Conservation (phyloP, 92 coral and sea anemone genomes). For the Phenganax subtilis region DNA sequence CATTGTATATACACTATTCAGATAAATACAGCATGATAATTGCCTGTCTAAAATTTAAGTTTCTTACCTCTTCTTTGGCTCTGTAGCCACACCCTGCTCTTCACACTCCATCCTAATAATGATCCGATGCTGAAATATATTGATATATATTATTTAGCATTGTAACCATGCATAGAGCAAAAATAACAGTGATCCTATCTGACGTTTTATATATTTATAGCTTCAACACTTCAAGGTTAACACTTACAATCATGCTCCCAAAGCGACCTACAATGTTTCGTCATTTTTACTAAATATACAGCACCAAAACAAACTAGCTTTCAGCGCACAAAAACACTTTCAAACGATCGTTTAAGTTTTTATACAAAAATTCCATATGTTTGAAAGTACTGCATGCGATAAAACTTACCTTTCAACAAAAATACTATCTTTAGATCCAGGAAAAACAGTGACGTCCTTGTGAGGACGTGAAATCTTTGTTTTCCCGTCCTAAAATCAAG, state of each 20-base stretch:
- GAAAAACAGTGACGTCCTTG: too few relatives aligned
- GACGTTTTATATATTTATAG: neutral
- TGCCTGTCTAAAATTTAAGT: too few relatives aligned
- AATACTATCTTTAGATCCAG: neutral
- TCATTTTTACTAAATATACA: neutral
- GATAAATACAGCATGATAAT: too few relatives aligned
- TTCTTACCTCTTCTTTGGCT: too few relatives aligned
- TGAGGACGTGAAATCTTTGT: too few relatives aligned
- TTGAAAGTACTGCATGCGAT: neutral
- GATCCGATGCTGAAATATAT: neutral
- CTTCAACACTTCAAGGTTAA: neutral
- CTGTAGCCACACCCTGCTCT: too few relatives aligned
- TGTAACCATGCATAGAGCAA: neutral
- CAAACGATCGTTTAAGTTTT: neutral
- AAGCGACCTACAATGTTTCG: conserved; percentile 1
- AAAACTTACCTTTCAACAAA: conserved; percentile 7
- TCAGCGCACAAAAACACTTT: neutral
- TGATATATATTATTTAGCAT: neutral
- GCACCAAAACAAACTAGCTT: conserved; percentile 13
- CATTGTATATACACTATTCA: too few relatives aligned
- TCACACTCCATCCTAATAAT: too few relatives aligned
- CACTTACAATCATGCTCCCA: neutral
- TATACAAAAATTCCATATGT: conserved; percentile 8
- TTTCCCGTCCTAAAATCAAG: too few relatives aligned
- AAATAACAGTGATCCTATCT: too few relatives aligned